Evolutionary conservation across 2,888 invertebrate species (phyloP).

Genomic region (Parasteatoda lunata): DNA sequence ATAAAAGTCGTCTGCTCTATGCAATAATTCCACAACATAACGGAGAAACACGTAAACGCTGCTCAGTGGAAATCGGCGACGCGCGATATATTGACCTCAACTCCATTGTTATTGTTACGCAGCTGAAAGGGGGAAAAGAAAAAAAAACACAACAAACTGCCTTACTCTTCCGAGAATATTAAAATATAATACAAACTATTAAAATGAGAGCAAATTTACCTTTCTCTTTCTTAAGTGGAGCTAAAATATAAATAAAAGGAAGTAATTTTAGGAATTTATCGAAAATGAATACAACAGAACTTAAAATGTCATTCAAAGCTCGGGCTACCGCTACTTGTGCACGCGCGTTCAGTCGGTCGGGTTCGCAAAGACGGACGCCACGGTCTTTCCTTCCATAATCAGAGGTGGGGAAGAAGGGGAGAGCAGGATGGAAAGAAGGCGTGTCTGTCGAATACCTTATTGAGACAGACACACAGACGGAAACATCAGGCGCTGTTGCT

Average conservation of each 20-base stretch:
- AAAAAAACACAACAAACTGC: neutral
- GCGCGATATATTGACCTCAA: conserved; percentile 37
- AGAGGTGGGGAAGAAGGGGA: neutral
- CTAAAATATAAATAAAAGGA: no score
- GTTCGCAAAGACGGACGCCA: conserved; percentile 40
- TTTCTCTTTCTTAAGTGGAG: no score
- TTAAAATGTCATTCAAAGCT: neutral
- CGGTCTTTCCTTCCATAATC: conserved; percentile 1
- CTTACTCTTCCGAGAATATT: no score
- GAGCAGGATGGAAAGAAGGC: conserved; percentile 21
- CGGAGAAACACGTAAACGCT: conserved; percentile 2
- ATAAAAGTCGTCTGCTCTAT: neutral
- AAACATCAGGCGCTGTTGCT: conserved; percentile 58
- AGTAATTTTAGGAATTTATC: no score
- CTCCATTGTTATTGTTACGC: conserved; percentile 46
- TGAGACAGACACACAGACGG: conserved; percentile 48
- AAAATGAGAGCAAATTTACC: no score
- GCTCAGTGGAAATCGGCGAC: conserved; percentile 9
- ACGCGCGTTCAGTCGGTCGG: neutral
- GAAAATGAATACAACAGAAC: neutral
- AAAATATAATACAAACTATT: no score
- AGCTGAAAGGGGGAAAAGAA: conserved; percentile 32
- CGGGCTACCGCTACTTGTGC: neutral
- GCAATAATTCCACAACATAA: neutral
- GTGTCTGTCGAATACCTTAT: conserved; percentile 28